phyloP scores from a whole-genome alignment of 2,113 vertebrate genomes.

The Pterocles burchelli region DNA sequence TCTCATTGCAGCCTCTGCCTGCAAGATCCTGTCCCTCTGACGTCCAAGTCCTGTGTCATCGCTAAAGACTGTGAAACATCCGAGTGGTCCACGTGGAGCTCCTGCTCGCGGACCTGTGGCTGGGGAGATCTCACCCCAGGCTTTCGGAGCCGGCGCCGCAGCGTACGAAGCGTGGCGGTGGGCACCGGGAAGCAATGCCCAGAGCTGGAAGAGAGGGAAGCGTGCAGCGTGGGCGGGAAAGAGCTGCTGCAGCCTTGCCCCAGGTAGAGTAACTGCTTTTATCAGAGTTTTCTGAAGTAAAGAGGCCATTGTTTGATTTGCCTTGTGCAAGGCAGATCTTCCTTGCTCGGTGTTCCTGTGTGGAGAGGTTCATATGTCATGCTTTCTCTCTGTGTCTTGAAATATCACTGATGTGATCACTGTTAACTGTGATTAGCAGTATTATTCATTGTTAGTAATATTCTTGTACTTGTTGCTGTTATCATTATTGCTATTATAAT shows the following conservation, averaged over 20 bases:
- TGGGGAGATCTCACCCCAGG: constrained; percentile 80
- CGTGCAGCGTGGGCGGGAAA: constrained; percentile 78
- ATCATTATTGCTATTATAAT: neutral
- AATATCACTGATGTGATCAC: neutral
- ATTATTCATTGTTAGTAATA: neutral
- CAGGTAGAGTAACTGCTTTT: constrained; percentile 74
- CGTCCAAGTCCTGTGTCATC: constrained; percentile 85
- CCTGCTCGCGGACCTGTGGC: constrained; percentile 85
- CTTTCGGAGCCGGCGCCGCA: constrained; percentile 82
- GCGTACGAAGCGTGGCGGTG: constrained; percentile 76
- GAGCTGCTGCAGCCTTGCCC: constrained; percentile 85
- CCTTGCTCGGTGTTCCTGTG: rapidly evolving
- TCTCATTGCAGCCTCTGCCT: constrained; percentile 81
- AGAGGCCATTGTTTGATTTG: neutral
- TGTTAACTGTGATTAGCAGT: neutral
- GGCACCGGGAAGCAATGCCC: constrained; percentile 82
- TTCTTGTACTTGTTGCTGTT: neutral
- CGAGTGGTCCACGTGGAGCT: constrained; percentile 90
- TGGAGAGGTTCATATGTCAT: rapidly evolving
- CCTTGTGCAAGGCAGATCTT: neutral
- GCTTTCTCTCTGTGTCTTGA: neutral
- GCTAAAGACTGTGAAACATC: constrained; percentile 86
- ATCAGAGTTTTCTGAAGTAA: rapidly evolving
- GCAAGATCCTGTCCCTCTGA: constrained; percentile 79
- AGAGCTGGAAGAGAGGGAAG: constrained; percentile 86